Conservation (phyloP, 1,140 invertebrate genomes). For the Thaumetopoea pityocampa region DNA sequence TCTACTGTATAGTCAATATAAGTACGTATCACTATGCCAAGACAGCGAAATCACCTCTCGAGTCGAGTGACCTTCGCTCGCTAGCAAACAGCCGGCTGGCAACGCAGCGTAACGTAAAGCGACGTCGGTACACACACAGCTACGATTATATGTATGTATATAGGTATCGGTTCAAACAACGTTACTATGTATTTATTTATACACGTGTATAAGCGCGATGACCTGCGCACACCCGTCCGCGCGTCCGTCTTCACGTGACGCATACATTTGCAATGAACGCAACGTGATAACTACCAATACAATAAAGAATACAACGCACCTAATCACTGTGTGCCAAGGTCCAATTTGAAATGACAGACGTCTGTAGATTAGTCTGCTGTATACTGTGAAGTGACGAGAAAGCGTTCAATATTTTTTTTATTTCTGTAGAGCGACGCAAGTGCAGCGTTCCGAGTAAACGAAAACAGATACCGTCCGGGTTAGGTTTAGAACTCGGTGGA, state of each 20-base stretch:
- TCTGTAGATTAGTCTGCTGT: conserved; percentile 15
- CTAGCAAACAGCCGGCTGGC: conserved; percentile 24
- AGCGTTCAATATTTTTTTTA: conserved; percentile 46
- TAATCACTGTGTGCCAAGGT: conserved; percentile 1
- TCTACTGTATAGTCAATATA: background rate
- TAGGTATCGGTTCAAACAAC: conserved; percentile 20
- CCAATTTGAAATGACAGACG: conserved; percentile 1
- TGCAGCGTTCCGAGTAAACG: conserved; percentile 51
- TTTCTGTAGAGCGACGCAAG: conserved; percentile 43
- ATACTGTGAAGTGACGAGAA: conserved; percentile 17
- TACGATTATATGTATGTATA: conserved; percentile 17
- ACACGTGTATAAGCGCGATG: conserved; percentile 23
- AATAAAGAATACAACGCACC: conserved; percentile 3
- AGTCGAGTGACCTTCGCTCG: conserved; percentile 24
- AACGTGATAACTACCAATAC: conserved; percentile 6
- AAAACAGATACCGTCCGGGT: conserved; percentile 21
- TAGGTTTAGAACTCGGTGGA: conserved; percentile 12
- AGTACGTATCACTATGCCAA: conserved; percentile 5
- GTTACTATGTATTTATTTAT: conserved; percentile 15
- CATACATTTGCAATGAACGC: conserved; percentile 8
- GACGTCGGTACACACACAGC: conserved; percentile 17
- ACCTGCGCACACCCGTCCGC: conserved; percentile 22
- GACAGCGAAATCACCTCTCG: conserved; percentile 20
- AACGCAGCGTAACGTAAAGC: conserved; percentile 29
- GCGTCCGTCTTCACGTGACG: conserved; percentile 23